Conservation (phyloP, 2,888 invertebrate species). For the Caenorhabditis sulstoni region DNA sequence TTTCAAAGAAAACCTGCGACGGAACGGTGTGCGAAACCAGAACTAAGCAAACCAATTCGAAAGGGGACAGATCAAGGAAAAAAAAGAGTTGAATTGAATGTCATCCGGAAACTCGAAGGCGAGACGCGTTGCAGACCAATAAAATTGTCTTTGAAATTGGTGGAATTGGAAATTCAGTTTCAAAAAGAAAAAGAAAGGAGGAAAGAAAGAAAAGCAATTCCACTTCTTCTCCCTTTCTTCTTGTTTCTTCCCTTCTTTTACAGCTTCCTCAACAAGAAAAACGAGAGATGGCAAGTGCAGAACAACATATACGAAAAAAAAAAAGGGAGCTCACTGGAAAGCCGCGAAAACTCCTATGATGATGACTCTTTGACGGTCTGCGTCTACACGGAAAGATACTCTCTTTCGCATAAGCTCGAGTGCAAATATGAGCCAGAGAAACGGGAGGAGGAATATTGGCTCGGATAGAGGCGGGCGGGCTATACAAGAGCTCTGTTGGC, state of each 20-base stretch:
- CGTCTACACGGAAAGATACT: conserved; percentile 19
- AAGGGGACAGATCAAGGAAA: too few species aligned
- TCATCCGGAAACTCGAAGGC: background rate
- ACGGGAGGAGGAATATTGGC: background rate
- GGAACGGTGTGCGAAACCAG: too few species aligned
- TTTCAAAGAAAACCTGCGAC: too few species aligned
- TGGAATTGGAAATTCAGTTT: conserved; percentile 9
- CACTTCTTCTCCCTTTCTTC: background rate
- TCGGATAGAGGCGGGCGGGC: background rate
- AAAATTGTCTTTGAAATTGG: background rate
- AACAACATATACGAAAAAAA: conserved; percentile 1
- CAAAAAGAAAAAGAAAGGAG: background rate
- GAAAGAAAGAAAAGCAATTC: background rate
- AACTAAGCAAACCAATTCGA: too few species aligned
- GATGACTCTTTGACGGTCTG: conserved; percentile 19
- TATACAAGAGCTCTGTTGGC: conserved; percentile 22
- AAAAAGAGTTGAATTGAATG: too few species aligned
- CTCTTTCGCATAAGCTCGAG: conserved; percentile 19
- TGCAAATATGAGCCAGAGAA: conserved; percentile 41
- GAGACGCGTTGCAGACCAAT: background rate
- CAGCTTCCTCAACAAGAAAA: background rate
- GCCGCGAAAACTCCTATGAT: conserved; percentile 11
- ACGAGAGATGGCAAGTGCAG: background rate
- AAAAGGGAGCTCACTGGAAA: conserved; percentile 2
- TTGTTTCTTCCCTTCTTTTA: background rate